Evolutionary conservation across 2,888 invertebrate genomes (phyloP), one percentile per base, ranked within the genome.

Genomic region (Luperina testacea): DNA sequence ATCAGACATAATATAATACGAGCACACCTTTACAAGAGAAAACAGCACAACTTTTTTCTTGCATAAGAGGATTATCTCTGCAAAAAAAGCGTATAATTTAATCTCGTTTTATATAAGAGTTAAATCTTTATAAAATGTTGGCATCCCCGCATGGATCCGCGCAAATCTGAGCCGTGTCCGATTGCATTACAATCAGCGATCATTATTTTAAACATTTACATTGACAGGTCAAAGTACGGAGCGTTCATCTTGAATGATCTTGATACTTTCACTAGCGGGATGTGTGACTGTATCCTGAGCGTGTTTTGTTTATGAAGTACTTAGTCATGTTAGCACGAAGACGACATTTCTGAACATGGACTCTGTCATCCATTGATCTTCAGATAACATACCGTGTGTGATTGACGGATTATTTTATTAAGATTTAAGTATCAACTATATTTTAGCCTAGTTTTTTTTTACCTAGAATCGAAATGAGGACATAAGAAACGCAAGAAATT

Each of bases 101-200:
- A 81, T 85, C 80, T 53, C 57, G 17, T 70, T 81, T 76, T 71
- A 74, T 76, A 27, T 24, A 57, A 59, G 65, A 72, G 53, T 53
- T 53, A 57, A 78, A 77, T 71, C 76, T 78, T 71, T 63, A 74
- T 75, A 80, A 91, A 92, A 90, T 88, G 94, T 94, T 93, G 88
- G 6, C 76, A 53, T 87, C 81, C 84, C 86, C 91, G 86, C 83
- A 20, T 76, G 80, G 80, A 86, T 88, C 84, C 75, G 78, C 53
- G 72, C 74, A 70, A 89, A 92, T 90, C 88, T 87, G 89, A 87
- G 88, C 90, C 93, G 91, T 91, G 91, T 91, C 93, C 90, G 89
- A 94, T 94, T 91, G 93, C 88, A 92, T 93, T 93, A 94, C 91
- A 92, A 92, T 94, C 93, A 92, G 90, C 83, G 89, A 88, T 92